Conservation (phyloP, 2,888 invertebrate species). For the Drosophila cracens region DNA sequence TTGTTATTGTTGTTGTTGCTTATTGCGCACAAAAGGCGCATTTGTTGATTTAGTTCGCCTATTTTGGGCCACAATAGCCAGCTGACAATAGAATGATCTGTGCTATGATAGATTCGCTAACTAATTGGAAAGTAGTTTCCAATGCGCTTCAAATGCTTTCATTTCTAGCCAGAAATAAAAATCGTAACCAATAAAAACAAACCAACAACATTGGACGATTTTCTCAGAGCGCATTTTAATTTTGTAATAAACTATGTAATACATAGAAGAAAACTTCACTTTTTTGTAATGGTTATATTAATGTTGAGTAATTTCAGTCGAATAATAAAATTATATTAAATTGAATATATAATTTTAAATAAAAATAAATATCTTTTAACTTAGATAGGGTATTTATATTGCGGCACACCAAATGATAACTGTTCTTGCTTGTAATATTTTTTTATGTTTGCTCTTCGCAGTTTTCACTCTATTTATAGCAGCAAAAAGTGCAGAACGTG, state of each 20-base stretch:
- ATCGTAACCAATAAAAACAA: constrained; percentile 9
- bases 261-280: neutral
- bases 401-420: neutral
- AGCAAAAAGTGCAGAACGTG: constrained; percentile 58
- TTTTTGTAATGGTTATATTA: neutral
- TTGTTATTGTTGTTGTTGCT: constrained; percentile 32
- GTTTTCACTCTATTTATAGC: constrained; percentile 78
- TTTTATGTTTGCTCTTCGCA: constrained; percentile 37
- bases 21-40: constrained; percentile 50
- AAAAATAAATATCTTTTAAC: neutral
- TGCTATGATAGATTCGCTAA: constrained; percentile 27
- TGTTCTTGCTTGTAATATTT: constrained; percentile 9
- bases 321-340: neutral
- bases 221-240: neutral
- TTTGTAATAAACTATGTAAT: neutral
- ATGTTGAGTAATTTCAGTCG: neutral
- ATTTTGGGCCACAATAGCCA: constrained; percentile 48
- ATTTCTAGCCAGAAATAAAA: constrained; percentile 31
- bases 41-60: constrained; percentile 48
- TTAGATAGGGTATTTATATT: constrained; percentile 1
- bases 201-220: constrained; percentile 15
- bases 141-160: constrained; percentile 34
- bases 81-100: constrained; percentile 44
- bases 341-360: neutral
- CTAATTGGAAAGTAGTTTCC: constrained; percentile 42